Evolutionary conservation across 2,113 vertebrate genomes (phyloP), one percentile per base, ranked within the genome.

Genomic region (Corythornis madagascariensis): DNA sequence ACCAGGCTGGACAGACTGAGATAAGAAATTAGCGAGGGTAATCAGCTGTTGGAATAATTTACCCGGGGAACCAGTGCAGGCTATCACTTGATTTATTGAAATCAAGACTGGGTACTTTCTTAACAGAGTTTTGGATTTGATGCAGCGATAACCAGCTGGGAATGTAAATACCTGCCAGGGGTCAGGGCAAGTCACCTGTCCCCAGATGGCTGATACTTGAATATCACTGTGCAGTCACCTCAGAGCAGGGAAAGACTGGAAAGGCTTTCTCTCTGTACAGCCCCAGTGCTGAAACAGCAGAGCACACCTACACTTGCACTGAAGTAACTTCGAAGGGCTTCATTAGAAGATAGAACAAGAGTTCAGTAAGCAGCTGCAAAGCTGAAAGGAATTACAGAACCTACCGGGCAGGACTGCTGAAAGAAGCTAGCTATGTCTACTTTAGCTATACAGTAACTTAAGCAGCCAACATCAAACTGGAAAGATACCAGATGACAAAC

Each of bases 31-130:
- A 95, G 86, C 0, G 8, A 93, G 66, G 59, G 19, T 92, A 95
- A 96, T 92, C 66, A 90, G 38, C 21, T 16, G 14, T 13, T 75
- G 53, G 83, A 86, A 89, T 92, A 87, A 95, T 94, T 93, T 66
- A 96, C 61, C 83, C 0, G 33, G 48, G 80, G 66, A 95, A 96
- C 73, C 47, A 86, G 83, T n/a, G 77, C 42, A 82, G 42, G 53
- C 83, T 88, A 92, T 81, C 48, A 52, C 52, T 53, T 35, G 12
- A 5, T 84, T 86, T 86, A 76, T 86, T 81, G 45, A 88, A 95
- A 92, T 95, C 81, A 93, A 86, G 83, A 81, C 83, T 8, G 35
- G 29, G 38, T 53, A 60, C 70, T 88, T 92, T 71, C 90, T 76
- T 78, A 78, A 65, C 17, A 92, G 70, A 90, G 78, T 92, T 92